Evolutionary conservation across 2,888 invertebrate genomes (phyloP).

Genomic region (Eugnorisma glareosa): DNA sequence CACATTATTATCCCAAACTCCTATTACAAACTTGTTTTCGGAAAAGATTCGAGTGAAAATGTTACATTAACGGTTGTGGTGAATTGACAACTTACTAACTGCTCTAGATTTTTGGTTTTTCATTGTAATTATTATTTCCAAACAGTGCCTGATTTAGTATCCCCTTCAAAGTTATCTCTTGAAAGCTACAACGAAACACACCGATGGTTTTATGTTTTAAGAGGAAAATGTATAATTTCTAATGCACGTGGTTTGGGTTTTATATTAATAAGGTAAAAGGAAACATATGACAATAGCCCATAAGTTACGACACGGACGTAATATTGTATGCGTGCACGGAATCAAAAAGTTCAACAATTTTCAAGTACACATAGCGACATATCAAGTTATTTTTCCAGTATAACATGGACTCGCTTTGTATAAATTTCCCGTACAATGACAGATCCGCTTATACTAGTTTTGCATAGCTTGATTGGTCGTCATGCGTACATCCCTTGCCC

Average conservation of each 20-base stretch:
- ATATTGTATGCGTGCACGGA: neutral
- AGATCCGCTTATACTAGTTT: no score
- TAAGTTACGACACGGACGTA: neutral
- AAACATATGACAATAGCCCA: neutral
- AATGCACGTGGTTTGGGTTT: constrained; percentile 50
- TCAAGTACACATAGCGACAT: neutral
- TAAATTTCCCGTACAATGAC: no score
- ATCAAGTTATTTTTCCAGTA: no score
- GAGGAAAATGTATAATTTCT: neutral
- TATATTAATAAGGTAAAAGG: neutral
- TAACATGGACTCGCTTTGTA: no score
- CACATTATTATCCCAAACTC: neutral
- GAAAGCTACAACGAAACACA: neutral
- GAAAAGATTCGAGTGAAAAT: constrained; percentile 22
- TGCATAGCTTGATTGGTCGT: no score
- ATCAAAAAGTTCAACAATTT: neutral
- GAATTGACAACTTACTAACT: constrained; percentile 59
- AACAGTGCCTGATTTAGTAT: neutral
- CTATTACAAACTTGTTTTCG: neutral
- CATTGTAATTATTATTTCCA: neutral
- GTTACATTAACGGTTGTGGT: constrained; percentile 52
- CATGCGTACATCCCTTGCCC: neutral
- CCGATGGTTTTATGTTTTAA: neutral
- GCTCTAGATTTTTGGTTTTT: constrained; percentile 10
- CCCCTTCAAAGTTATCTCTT: neutral